Base-by-base conservation (phyloP, 1,140 invertebrate species). In the Brachionus manjavacas region DNA sequence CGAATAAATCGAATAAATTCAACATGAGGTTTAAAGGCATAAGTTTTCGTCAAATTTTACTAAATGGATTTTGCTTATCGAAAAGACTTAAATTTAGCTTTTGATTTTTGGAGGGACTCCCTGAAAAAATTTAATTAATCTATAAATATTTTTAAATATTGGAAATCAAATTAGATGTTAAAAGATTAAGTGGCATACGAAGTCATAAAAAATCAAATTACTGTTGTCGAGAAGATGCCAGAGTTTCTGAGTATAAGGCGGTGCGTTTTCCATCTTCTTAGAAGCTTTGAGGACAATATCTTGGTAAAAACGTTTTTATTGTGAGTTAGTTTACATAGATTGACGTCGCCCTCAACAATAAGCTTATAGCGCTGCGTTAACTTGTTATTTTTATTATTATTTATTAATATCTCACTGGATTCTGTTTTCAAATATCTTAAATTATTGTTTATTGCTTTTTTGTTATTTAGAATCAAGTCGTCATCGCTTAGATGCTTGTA, bases 201-300 rank as follows among this genome's bases (percentile, higher is more conserved):
- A 35, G 6, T 6, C 4, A 35, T 7, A 35, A 6, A 35, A 35
- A 35, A n/a, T 52, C 14, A 93, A 31, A 72, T 92, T 88, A 94
- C 94, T 91, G 93, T 93, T 90, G 92, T 93, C 0, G 94, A 94
- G 66, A 92, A 91, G 60, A 95, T 92, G 86, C 93, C 92, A 20
- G 92, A 91, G 86, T 93, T 92, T 85, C 92, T 92, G 72, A 95
- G 89, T 85, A 92, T 92, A 3, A 95, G 89, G 86, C 92, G 92
- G 88, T 95, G 94, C 49, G 91, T 93, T 88, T 95, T 94, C 94
- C 94, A 95, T 84, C 94, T 89, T 55, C 94, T 89, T 4, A 95
- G 90, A 87, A 94, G 94, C 88, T 94, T 93, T 43, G 93, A 94
- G 74, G 93, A 93, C 83, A 94, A 90, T 81, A 95, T 93, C 89